Evolutionary conservation across 2,113 vertebrate genomes (phyloP), one percentile per base, ranked within the genome.

Genomic region (Sciurus niger): DNA sequence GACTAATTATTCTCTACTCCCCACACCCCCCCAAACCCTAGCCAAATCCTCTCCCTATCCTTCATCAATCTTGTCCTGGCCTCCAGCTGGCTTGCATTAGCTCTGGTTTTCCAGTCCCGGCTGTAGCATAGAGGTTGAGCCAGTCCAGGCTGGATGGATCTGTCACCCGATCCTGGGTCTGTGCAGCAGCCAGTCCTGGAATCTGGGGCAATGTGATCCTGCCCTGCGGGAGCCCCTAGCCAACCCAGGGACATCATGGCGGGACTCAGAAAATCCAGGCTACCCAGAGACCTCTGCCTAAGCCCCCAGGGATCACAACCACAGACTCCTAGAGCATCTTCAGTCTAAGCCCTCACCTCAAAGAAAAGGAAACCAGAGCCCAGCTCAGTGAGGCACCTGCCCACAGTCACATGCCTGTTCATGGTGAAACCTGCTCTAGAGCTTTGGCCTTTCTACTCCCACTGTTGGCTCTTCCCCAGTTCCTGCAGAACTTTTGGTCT

Each of bases 11-110:
- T 90, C 92, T 80, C 70, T 83, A 84, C 30, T 37, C 65, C 48
- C 25, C 12, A 7, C 18, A 1, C 10, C 84, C 51, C 68, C 76
- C 20, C 34, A 9, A 79, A 74, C 76, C 60, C 89, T 96, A 68
- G 79, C 96, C 97, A 97, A 98, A 98, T 98, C 98, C 98, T 98
- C 97, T 97, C 97, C 95, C 97, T 98, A 97, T 98, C 98, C 98
- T 98, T 98, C 98, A 98, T 98, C 98, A 98, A 98, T 96, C 98
- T 98, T 98, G 98, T 98, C 97, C 97, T 98, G 92, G 97, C 97
- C 97, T 98, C 98, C 99, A 99, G 99, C 99, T 99, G 99, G 99
- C 98, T 98, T 98, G 98, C 98, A 99, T 99, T 99, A 99, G 99
- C 98, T 99, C 98, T 99, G 99, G 98, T 99, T 98, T 99, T 98